Conservation (phyloP, 2,888 invertebrate species). For the Leucophenga montana region DNA sequence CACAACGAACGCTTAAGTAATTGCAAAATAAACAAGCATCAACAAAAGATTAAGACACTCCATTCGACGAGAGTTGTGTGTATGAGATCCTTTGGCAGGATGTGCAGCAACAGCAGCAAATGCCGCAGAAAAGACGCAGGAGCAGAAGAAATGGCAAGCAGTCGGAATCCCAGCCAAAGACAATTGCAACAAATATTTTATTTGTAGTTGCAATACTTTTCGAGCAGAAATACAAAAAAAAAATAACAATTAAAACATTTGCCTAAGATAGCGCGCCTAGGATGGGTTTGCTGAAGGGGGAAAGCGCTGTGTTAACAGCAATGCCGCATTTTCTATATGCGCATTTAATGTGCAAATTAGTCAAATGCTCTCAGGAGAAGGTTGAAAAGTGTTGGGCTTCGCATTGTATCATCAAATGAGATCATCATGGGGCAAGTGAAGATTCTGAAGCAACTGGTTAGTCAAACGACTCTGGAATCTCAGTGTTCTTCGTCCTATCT, state of each 20-base stretch:
- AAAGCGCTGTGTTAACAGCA: neutral
- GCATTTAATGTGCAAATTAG: constrained; percentile 13
- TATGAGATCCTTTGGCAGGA: constrained; percentile 28
- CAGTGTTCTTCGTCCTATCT: too few relatives aligned
- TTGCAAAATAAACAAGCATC: constrained; percentile 70
- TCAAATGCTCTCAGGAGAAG: neutral
- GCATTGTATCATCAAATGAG: too few relatives aligned
- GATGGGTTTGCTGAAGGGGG: too few relatives aligned
- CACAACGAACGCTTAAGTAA: constrained; percentile 68
- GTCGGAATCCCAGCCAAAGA: neutral
- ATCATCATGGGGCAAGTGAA: too few relatives aligned
- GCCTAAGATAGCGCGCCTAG: neutral
- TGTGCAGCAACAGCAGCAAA: neutral
- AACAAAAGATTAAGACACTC: constrained; percentile 68
- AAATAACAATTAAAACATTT: constrained; percentile 22
- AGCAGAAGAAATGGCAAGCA: neutral
- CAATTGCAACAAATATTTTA: constrained; percentile 19
- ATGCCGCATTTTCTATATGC: neutral
- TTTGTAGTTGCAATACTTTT: constrained; percentile 11
- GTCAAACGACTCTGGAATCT: too few relatives aligned
- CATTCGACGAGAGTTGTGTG: constrained; percentile 3
- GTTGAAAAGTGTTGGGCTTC: neutral
- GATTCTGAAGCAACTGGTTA: too few relatives aligned
- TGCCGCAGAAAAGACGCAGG: constrained; percentile 8
- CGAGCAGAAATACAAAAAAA: too few relatives aligned